A percentile compares a stretch with the other conserved stretches of the same genome.
Evolutionary conservation across 2,888 invertebrate species (phyloP).

Genomic region (Nyleta sp.): DNA sequence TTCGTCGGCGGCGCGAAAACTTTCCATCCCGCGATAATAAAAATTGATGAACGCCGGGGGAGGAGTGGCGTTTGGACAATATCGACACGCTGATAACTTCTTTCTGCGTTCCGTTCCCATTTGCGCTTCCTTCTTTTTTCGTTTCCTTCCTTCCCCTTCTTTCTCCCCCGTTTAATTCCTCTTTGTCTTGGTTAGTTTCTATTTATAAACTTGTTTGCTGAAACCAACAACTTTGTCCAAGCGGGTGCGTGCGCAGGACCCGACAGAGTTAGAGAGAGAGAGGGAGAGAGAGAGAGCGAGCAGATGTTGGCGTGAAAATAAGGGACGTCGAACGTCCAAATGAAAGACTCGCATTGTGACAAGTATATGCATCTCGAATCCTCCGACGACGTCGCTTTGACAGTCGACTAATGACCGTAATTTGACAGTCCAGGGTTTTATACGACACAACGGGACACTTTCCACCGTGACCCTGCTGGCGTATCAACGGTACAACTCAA

Average conservation of each 20-base stretch:
- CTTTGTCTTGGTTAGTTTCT: slow-evolving; percentile 37
- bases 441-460: too few relatives aligned
- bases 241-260: slow-evolving; percentile 15
- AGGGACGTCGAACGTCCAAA: slow-evolving; percentile 37
- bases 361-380: slow-evolving; percentile 35
- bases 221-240: slow-evolving; percentile 44
- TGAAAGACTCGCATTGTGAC: slow-evolving; percentile 50
- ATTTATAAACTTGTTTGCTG: slow-evolving; percentile 57
- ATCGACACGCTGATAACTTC: slow-evolving; percentile 5
- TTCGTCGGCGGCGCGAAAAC: slow-evolving; percentile 45
- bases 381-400: slow-evolving; percentile 15
- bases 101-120: background rate
- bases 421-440: slow-evolving; percentile 20
- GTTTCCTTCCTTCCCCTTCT: too few relatives aligned
- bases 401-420: slow-evolving; percentile 35
- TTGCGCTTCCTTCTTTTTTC: slow-evolving; percentile 8
- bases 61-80: slow-evolving; percentile 39
- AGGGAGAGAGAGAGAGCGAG: too few relatives aligned
- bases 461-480: too few relatives aligned
- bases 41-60: slow-evolving; percentile 29
- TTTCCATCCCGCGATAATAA: slow-evolving; percentile 50
- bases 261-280: too few relatives aligned
- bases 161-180: background rate
- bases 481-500: too few relatives aligned
- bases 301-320: slow-evolving; percentile 51